Evolutionary conservation across 2,113 vertebrate species (phyloP), one percentile per base, ranked within the genome.

Genomic region (Speoplatyrhinus poulsoni): DNA sequence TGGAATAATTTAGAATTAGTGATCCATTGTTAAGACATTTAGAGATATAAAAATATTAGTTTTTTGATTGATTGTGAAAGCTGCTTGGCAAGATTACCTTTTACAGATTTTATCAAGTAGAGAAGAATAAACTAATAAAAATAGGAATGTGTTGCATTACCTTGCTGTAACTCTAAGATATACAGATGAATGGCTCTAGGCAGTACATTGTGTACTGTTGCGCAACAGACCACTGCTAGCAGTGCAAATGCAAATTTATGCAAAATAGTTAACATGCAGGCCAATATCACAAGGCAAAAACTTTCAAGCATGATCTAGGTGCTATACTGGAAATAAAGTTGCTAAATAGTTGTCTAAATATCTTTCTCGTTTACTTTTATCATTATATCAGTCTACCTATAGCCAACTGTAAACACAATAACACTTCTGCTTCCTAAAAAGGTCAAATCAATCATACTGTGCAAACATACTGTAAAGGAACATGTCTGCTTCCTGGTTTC

Each of bases 401-500:
- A 41, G 4, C 4, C 7, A 41, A 41, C 26, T 26, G 26, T 41
- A 7, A 41, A 41, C 36, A 41, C 36, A 41, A 41, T 4, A 41
- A 41, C 36, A 41, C 36, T 41, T 41, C 36, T 41, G 36, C 36
- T 41, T 41, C 36, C 4, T 41, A 41, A 41, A 41, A 6, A 26
- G 26, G 26, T 26, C 2, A 26, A 26, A 26, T 26, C 26, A 26
- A 17, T 11, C 11, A 56, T 19, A 55, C 15, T 17, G 53, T 56
- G 54, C n/a, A 12, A 5, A 46, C 4, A 59, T 1, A 52, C 1
- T 19, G 33, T 26, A 61, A 2, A 48, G 41, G 50, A 19, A n/a
- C 8, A 19, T n/a, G 7, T 3, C n/a, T 46, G 62, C 48, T 59
- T 68, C 59, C 64, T 69, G 60, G 32, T 77, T 74, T 66, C 9